phyloP scores from a whole-genome alignment of 2,888 invertebrate species.

The Athripsodes cinereus region DNA sequence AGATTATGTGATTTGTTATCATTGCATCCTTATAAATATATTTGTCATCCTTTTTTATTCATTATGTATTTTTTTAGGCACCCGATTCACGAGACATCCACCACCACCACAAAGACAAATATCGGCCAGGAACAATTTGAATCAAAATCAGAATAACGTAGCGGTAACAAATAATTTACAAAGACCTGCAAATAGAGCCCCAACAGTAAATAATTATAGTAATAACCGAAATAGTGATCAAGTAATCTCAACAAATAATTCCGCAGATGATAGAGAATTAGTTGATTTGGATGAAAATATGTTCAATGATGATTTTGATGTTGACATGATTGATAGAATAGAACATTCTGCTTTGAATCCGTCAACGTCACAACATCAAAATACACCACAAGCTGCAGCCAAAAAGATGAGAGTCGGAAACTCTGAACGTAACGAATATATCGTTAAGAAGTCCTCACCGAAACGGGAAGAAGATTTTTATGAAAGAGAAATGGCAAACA shows the following conservation, averaged over 20 bases:
- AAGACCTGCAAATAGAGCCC: no score
- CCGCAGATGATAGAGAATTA: constrained; percentile 1
- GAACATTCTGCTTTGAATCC: constrained; percentile 33
- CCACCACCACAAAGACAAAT: no score
- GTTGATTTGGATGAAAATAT: constrained; percentile 8
- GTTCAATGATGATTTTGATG: constrained; percentile 31
- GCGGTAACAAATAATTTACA: no score
- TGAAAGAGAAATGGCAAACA: background rate
- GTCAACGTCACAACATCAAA: constrained; percentile 34
- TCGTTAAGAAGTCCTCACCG: background rate
- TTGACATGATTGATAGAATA: constrained; percentile 39
- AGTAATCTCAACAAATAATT: background rate
- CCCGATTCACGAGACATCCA: no score
- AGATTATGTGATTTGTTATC: no score
- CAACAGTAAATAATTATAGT: no score
- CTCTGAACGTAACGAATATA: constrained; percentile 18
- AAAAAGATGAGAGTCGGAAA: constrained; percentile 35
- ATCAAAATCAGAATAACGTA: no score
- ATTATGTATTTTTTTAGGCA: background rate
- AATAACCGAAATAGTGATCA: no score
- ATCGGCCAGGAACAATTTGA: no score
- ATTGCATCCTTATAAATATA: no score
- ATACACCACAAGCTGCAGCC: constrained; percentile 29
- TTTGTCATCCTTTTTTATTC: background rate
- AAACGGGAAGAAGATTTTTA: background rate